Base-by-base conservation (phyloP, 2,888 invertebrate species). In the Phanerotoma sp. region DNA sequence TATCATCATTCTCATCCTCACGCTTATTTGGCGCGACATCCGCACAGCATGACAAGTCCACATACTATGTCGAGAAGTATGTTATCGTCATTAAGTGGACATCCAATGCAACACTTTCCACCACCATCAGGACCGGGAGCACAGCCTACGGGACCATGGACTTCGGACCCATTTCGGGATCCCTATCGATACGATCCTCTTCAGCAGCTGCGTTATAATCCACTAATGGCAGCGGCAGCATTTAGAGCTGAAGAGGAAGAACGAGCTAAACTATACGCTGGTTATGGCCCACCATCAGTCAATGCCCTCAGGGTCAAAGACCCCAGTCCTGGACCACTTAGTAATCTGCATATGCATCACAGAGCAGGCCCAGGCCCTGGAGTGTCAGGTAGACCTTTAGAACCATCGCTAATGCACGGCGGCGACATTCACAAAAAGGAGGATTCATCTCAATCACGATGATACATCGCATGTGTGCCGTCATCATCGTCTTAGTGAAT, bases 231-330 rank as follows among this genome's bases (percentile, higher is more conserved):
- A 66, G 89, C 87, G 11, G 88, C 88, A 16, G 77, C 77, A 3
- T 84, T 87, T 71, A 82, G 89, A 51, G 88, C 86, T 41, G 89
- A 90, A 71, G 90, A 79, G 51, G 79, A 91, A 67, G 88, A 91
- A 74, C 84, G 90, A 57, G 88, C 86, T 37, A 91, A 90, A 77
- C 84, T 90, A 70, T 64, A 62, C 51, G 64, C 61, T 5, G 58
- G 60, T 3, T 62, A 63, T 49, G 58, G 63, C 13, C 67, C 71
- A 6, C 80, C 83, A 63, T 85, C 85, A 67, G 72, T 83, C 75
- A 71, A 71, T 45, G 80, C 83, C 66, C 77, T 79, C 57, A 72
- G 82, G 46, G 70, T 72, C 16, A 82, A 82, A 68, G 83, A 83
- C 61, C 81, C 82, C 3, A 78, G 79, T 54, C 78, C 79, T 3